Percentiles rank a stretch among this genome's conserved stretches.
These are phyloP conservation scores for Nymphalis polychloros DNA, from an alignment of 2,888 invertebrate genomes.

Conservation along the genomic window DNA sequence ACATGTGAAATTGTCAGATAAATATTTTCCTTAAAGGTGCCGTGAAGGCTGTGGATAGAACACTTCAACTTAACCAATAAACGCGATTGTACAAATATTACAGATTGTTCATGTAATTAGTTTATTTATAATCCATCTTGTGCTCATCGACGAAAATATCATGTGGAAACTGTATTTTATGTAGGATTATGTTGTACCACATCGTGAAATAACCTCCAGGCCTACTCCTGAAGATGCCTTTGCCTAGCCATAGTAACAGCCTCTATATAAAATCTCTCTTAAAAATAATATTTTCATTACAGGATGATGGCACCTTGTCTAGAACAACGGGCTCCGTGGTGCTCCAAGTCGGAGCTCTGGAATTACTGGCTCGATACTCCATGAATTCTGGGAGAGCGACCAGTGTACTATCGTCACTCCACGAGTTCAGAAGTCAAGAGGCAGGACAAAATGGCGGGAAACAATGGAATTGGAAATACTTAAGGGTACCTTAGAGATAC, in stretches of 20 bases:
- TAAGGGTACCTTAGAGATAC: slow-evolving; percentile 71
- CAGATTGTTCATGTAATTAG: too few species aligned
- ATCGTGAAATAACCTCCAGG: too few species aligned
- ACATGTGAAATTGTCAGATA: too few species aligned
- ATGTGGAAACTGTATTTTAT: too few species aligned
- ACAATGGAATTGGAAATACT: slow-evolving; percentile 85
- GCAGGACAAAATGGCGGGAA: slow-evolving; percentile 79
- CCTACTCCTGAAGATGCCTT: too few species aligned
- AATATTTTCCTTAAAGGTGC: too few species aligned
- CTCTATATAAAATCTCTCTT: neutral
- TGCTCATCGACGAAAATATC: too few species aligned
- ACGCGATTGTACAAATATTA: too few species aligned
- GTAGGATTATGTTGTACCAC: too few species aligned
- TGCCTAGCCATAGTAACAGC: neutral
- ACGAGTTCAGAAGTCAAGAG: slow-evolving; percentile 78
- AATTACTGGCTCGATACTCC: slow-evolving; percentile 73
- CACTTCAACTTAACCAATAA: too few species aligned
- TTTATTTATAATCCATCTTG: too few species aligned
- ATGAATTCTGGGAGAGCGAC: slow-evolving; percentile 72
- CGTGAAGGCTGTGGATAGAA: too few species aligned
- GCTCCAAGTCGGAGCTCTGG: slow-evolving; percentile 72
- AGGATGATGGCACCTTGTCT: slow-evolving; percentile 58
- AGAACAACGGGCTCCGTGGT: slow-evolving; percentile 73
- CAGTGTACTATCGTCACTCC: slow-evolving; percentile 79
- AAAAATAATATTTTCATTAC: slow-evolving; percentile 3